These are phyloP conservation scores for Tyria jacobaeae DNA, from an alignment of 2,888 invertebrate species.

Conservation along the genomic window DNA sequence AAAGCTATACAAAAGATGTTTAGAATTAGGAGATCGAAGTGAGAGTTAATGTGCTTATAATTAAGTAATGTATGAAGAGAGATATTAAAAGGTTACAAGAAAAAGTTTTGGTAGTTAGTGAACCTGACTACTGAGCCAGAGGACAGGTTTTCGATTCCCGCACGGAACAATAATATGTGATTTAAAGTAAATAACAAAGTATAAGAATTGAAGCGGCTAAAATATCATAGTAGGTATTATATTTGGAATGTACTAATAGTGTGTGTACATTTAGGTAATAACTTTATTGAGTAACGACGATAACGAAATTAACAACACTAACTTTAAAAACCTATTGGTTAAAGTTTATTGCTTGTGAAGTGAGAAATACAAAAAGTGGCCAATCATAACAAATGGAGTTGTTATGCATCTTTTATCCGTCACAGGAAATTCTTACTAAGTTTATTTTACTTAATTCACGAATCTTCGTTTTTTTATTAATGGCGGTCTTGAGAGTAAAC, in stretches of 20 bases:
- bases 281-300: neutral
- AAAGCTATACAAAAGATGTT: constrained; percentile 6
- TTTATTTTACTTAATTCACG: neutral
- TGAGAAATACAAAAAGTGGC: neutral
- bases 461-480: neutral
- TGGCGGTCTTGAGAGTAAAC: neutral
- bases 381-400: neutral
- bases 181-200: too few relatives aligned
- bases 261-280: neutral
- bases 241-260: too few relatives aligned
- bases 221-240: too few relatives aligned
- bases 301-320: neutral
- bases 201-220: too few relatives aligned
- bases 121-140: neutral
- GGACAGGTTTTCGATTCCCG: too few relatives aligned
- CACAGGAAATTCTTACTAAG: neutral
- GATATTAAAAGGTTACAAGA: constrained; percentile 2
- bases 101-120: neutral
- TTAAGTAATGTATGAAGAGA: constrained; percentile 33
- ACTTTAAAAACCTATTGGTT: neutral
- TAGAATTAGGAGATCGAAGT: constrained; percentile 5
- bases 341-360: too few relatives aligned
- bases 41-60: constrained; percentile 22
- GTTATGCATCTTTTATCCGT: neutral
- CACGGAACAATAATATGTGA: neutral